phyloP scores from a whole-genome alignment of 2,797 vertebrate species.

The Paratrypauchen microcephalus region DNA sequence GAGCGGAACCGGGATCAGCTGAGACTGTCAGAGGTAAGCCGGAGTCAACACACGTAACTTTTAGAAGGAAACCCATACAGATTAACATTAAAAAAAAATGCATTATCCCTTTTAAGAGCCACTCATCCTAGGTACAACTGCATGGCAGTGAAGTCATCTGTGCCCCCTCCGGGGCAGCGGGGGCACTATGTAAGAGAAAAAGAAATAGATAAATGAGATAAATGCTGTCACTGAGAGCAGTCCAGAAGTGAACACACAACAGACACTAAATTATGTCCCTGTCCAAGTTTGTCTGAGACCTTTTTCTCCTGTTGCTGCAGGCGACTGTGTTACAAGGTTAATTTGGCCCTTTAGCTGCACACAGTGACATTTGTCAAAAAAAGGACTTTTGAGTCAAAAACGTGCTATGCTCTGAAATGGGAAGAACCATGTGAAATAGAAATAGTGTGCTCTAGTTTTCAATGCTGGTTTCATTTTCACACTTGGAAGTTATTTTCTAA shows the following conservation, averaged over 20 bases:
- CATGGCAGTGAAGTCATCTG: no score
- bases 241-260: slow-evolving; percentile 27
- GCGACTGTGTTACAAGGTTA: slow-evolving; percentile 45
- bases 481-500: not conserved
- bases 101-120: no score
- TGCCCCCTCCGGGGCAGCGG: not conserved
- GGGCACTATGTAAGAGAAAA: slow-evolving; percentile 18
- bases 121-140: no score
- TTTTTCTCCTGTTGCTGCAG: slow-evolving; percentile 45
- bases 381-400: not conserved
- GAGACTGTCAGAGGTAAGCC: no score
- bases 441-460: not conserved
- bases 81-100: no score
- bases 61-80: no score
- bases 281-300: slow-evolving; percentile 41
- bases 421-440: not conserved
- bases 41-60: no score
- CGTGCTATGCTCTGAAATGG: not conserved
- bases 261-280: slow-evolving; percentile 13
- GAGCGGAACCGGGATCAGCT: no score
- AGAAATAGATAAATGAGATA: slow-evolving; percentile 21
- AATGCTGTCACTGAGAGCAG: slow-evolving; percentile 63
- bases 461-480: not conserved
- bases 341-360: slow-evolving; percentile 35
- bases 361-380: slow-evolving; percentile 8